Conservation (phyloP, 92 coral and sea anemone genomes). For the Paragorgia papillata region DNA sequence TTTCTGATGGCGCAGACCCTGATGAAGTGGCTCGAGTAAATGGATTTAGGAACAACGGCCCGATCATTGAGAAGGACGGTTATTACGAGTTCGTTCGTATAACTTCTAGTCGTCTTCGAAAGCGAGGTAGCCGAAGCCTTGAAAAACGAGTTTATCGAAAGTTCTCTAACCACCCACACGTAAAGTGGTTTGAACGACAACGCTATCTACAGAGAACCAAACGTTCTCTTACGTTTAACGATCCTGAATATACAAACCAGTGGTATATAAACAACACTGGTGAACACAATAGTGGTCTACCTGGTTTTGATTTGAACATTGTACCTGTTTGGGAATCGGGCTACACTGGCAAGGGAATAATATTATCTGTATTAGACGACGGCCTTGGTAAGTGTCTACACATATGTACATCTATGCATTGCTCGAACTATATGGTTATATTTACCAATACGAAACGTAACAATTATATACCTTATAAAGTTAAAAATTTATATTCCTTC, state of each 20-base stretch:
- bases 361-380: slow-evolving; percentile 88
- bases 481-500: too few relatives aligned
- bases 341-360: slow-evolving; percentile 82
- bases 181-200: slow-evolving; percentile 86
- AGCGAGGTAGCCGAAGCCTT: slow-evolving; percentile 41
- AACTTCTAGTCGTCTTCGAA: slow-evolving; percentile 29
- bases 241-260: slow-evolving; percentile 67
- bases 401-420: too few relatives aligned
- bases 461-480: not conserved
- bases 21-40: slow-evolving; percentile 70
- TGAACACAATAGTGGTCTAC: slow-evolving; percentile 58
- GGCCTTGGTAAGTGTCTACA: slow-evolving; percentile 63
- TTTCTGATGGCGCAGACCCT: slow-evolving; percentile 74
- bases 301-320: slow-evolving; percentile 74
- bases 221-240: slow-evolving; percentile 66
- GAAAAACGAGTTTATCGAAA: slow-evolving; percentile 49
- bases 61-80: slow-evolving; percentile 69
- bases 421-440: not conserved
- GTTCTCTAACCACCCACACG: slow-evolving; percentile 76
- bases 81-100: slow-evolving; percentile 75
- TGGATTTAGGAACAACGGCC: slow-evolving; percentile 79
- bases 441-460: not conserved
- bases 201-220: slow-evolving; percentile 68
- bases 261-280: slow-evolving; percentile 87
- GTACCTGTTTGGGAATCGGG: slow-evolving; percentile 84